phyloP scores from a whole-genome alignment of 2,888 invertebrate genomes.

The Thyatira batis region DNA sequence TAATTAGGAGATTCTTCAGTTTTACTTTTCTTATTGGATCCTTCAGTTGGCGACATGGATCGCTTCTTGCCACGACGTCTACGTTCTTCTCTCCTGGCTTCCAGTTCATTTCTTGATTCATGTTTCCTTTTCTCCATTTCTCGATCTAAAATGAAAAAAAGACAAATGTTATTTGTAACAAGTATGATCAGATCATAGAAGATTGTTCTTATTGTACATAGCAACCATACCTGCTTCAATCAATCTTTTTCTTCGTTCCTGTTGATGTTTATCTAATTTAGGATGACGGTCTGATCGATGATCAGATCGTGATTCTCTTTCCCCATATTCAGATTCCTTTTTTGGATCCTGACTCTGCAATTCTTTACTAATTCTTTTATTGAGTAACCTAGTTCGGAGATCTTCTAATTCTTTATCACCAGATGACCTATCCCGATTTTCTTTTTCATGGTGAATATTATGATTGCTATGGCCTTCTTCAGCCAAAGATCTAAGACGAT shows the following conservation, averaged over 20 bases:
- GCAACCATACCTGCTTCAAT: constrained; percentile 84
- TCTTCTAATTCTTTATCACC: constrained; percentile 87
- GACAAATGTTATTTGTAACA: constrained; percentile 4
- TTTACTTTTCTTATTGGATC: constrained; percentile 62
- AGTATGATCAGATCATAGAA: neutral
- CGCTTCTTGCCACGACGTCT: constrained; percentile 78
- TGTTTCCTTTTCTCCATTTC: constrained; percentile 91
- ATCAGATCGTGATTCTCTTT: constrained; percentile 67
- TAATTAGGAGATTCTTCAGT: constrained; percentile 60
- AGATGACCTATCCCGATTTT: constrained; percentile 71
- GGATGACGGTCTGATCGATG: constrained; percentile 42
- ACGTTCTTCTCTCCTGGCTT: constrained; percentile 86
- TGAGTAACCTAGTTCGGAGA: constrained; percentile 87
- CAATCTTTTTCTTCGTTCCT: constrained; percentile 85
- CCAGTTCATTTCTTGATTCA: constrained; percentile 87
- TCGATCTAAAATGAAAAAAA: constrained; percentile 74
- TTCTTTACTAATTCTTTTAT: constrained; percentile 86
- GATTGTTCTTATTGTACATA: neutral
- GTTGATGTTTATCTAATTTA: constrained; percentile 73
- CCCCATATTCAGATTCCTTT: constrained; percentile 70
- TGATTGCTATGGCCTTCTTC: constrained; percentile 66
- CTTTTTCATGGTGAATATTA: constrained; percentile 65
- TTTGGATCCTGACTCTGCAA: constrained; percentile 76
- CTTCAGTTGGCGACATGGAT: constrained; percentile 60
- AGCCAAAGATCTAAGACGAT: constrained; percentile 62